Conservation (phyloP, 1,140 invertebrate species). For the Drosophila asahinai region DNA sequence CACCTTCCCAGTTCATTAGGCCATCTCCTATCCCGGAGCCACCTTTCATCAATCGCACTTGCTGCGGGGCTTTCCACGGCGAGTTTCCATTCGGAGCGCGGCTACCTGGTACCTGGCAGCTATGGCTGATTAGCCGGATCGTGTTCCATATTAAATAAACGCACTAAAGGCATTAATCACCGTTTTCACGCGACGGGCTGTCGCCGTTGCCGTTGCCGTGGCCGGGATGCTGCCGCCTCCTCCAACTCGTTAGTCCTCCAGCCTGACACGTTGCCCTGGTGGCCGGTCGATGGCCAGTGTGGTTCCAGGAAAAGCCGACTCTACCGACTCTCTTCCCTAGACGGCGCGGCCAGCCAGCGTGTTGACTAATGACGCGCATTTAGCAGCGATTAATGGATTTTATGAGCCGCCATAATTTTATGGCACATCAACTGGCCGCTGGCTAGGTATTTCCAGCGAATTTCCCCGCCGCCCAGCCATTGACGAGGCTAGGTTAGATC, state of each 20-base stretch:
- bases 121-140: slow-evolving; percentile 36
- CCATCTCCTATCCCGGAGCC: not conserved
- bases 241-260: slow-evolving; percentile 58
- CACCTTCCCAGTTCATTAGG: slow-evolving; percentile 12
- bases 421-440: slow-evolving; percentile 74
- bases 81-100: slow-evolving; percentile 51
- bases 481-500: slow-evolving; percentile 53
- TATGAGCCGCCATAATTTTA: slow-evolving; percentile 81
- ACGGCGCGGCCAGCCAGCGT: slow-evolving; percentile 38
- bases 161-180: slow-evolving; percentile 80
- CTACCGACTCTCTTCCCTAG: slow-evolving; percentile 7
- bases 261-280: slow-evolving; percentile 43
- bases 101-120: slow-evolving; percentile 47
- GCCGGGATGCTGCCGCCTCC: slow-evolving; percentile 19
- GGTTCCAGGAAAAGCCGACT: slow-evolving; percentile 72
- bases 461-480: slow-evolving; percentile 69
- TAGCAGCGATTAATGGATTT: slow-evolving; percentile 83
- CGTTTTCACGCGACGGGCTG: slow-evolving; percentile 76
- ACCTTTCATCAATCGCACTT: slow-evolving; percentile 73
- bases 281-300: slow-evolving; percentile 36
- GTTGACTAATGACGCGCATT: slow-evolving; percentile 83
- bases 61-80: slow-evolving; percentile 64
- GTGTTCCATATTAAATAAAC: slow-evolving; percentile 78
- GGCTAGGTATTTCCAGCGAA: slow-evolving; percentile 73
- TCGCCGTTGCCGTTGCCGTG: slow-evolving; percentile 47